Evolutionary conservation across 2,888 invertebrate species (phyloP).

Genomic region (Eledona agricola): DNA sequence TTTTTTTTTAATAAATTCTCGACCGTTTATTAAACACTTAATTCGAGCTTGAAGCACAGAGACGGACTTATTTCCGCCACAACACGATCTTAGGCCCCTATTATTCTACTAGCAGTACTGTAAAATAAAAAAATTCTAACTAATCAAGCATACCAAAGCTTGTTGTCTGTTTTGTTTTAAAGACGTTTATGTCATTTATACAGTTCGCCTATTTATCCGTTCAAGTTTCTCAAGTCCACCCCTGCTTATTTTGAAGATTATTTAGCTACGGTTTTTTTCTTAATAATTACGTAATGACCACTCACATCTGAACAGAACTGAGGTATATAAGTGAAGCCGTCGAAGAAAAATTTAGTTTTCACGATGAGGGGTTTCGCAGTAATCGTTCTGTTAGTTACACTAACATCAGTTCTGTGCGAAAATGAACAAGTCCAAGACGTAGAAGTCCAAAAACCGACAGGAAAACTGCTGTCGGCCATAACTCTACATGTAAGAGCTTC

Average conservation of each 20-base stretch:
- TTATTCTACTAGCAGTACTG: too few relatives aligned
- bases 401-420: conserved; percentile 9
- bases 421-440: conserved; percentile 1
- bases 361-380: conserved; percentile 18
- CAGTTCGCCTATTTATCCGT: too few relatives aligned
- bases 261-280: conserved; percentile 12
- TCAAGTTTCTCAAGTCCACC: conserved; percentile 8
- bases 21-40: conserved; percentile 13
- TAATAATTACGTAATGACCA: conserved; percentile 19
- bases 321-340: conserved; percentile 8
- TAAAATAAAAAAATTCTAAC: too few relatives aligned
- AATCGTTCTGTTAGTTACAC: conserved; percentile 12
- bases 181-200: too few relatives aligned
- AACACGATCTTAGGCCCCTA: too few relatives aligned
- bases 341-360: conserved; percentile 4
- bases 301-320: conserved; percentile 1
- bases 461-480: neutral
- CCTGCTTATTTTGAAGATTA: conserved; percentile 11
- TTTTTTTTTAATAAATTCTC: conserved; percentile 7
- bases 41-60: conserved; percentile 9
- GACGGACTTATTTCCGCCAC: conserved; percentile 6
- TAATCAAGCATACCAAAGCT: too few relatives aligned
- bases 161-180: too few relatives aligned
- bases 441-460: neutral
- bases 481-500: neutral